Evolutionary conservation across 2,888 invertebrate species (phyloP), one percentile per base, ranked within the genome.

Genomic region (Drosophila silvestris): DNA sequence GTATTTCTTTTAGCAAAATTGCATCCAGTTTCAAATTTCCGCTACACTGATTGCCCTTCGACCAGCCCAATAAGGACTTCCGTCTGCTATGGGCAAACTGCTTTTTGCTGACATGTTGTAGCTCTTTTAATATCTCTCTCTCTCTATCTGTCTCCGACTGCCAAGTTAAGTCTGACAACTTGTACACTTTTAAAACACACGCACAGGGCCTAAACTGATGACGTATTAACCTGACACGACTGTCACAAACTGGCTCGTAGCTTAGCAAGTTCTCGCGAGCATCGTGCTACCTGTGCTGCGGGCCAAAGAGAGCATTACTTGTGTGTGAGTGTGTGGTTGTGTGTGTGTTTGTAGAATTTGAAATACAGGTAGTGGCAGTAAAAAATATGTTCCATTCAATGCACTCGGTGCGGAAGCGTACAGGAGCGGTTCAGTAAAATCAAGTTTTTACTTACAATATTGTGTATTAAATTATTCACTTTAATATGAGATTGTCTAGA

Each of bases 341-440:
- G 68, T 67, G 69, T 65, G 69, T 50, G 63, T 50, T 82, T 77
- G 83, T 80, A 75, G 79, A 80, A 60, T 70, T 83, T 39, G 57
- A 41, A 64, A 32, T 26, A 64, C 79, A 79, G 76, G 79, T 76
- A 54, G 60, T 81, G 74, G 83, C 79, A 81, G 75, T 60, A 80
- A 50, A 79, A 76, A 81, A 71, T 69, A 75, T 59, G 84, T 84
- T 84, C 81, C 81, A 79, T 77, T 84, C 77, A 75, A 65, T 79
- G 78, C 83, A 64, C 75, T 65, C 75, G 53, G 58, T 71, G 60
- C 10, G 39, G 50, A 54, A 33, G 9, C 44, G 19, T n/a, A 56
- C 84, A 74, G 83, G 58, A 58, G 58, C 58, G 58, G 58, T 58
- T 58, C 44, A 57, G 57, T 28, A 16, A 47, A 47, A 26, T 26